phyloP scores from a whole-genome alignment of 2,113 vertebrate genomes.

The Spheniscus mendiculus region DNA sequence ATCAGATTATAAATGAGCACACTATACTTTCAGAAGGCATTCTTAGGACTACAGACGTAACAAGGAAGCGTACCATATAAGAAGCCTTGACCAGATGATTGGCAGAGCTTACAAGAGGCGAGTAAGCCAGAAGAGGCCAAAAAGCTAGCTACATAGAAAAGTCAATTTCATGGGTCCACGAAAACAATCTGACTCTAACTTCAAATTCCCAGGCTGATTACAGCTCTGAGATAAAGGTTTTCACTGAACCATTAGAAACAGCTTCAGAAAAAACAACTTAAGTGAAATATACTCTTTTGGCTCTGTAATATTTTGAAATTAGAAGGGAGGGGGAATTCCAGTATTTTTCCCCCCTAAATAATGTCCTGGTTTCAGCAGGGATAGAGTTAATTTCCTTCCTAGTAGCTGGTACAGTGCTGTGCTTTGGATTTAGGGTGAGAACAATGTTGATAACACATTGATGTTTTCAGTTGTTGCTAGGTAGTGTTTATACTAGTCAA shows the following conservation, averaged over 20 bases:
- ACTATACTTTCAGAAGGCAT: background rate
- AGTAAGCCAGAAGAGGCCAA: background rate
- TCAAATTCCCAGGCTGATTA: background rate
- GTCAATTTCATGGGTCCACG: background rate
- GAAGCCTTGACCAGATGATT: background rate
- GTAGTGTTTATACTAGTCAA: too few species aligned
- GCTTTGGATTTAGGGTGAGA: too few species aligned
- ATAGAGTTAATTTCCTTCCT: too few species aligned
- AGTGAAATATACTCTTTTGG: background rate
- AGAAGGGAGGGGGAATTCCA: fast-evolving
- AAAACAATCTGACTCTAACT: background rate
- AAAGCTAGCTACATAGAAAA: background rate
- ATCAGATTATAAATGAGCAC: background rate
- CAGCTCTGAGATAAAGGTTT: background rate
- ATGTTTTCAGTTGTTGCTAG: too few species aligned
- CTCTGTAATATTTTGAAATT: background rate
- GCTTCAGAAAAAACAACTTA: background rate
- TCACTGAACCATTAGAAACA: background rate
- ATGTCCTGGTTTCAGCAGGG: too few species aligned
- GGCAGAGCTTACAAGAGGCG: background rate
- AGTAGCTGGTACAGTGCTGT: too few species aligned
- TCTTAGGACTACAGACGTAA: background rate
- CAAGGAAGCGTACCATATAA: background rate
- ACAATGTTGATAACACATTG: too few species aligned
- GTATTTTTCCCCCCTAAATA: background rate